Percentiles rank a stretch among this genome's conserved stretches.
phyloP scores from a whole-genome alignment of 2,113 vertebrate species.

The Lipotes vexillifer region DNA sequence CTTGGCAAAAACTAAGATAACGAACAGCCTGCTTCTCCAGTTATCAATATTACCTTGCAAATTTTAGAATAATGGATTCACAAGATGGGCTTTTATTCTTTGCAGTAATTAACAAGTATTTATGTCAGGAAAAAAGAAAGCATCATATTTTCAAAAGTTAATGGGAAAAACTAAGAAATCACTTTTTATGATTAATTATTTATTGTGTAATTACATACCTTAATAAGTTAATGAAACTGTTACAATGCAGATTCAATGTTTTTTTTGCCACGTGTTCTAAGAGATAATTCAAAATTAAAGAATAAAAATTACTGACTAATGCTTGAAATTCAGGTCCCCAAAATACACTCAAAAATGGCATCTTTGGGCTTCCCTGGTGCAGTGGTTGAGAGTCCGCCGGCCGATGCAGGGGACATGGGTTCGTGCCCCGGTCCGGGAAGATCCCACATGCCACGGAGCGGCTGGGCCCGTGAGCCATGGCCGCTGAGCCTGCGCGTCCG shows the following conservation, averaged over 20 bases:
- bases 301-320: neutral
- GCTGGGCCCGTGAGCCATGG: no score
- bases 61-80: neutral
- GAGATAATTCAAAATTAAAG: neutral
- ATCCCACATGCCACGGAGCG: no score
- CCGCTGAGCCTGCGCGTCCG: no score
- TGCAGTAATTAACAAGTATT: neutral
- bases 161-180: neutral
- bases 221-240: neutral
- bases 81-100: neutral
- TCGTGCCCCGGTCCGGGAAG: no score
- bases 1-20: neutral
- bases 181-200: neutral
- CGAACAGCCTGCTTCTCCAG: neutral
- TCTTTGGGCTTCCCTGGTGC: neutral
- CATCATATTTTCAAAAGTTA: constrained; percentile 23
- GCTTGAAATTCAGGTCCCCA: neutral
- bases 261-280: neutral
- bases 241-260: neutral
- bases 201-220: neutral
- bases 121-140: neutral
- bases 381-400: no score
- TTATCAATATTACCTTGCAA: neutral
- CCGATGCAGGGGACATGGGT: no score
- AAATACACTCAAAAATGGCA: constrained; percentile 14